These are phyloP conservation scores for Gambusia affinis DNA, from an alignment of 2,113 vertebrate genomes.

Conservation along the genomic window DNA sequence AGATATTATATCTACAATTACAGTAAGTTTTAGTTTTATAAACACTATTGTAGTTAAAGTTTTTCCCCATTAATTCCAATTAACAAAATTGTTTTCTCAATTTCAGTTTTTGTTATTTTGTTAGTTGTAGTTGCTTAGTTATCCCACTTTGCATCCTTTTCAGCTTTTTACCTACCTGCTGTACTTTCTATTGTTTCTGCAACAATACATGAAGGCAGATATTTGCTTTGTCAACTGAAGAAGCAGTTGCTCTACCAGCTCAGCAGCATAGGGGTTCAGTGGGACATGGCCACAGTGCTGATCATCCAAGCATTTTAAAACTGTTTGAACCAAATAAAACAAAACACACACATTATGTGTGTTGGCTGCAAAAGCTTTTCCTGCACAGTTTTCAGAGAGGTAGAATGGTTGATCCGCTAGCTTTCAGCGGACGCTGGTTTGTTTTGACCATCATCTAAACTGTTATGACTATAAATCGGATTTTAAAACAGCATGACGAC, in stretches of 20 bases:
- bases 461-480: neutral
- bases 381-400: neutral
- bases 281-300: neutral
- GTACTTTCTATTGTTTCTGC: conserved; percentile 6
- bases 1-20: too few species aligned
- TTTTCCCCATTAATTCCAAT: too few species aligned
- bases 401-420: neutral
- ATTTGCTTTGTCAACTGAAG: conserved; percentile 48
- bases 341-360: conserved; percentile 24
- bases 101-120: too few species aligned
- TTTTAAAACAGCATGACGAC: neutral
- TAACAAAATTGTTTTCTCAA: too few species aligned
- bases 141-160: neutral
- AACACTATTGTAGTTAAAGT: too few species aligned
- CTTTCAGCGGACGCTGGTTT: neutral
- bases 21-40: too few species aligned
- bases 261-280: conserved; percentile 35
- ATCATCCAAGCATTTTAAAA: conserved; percentile 3
- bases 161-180: neutral
- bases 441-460: conserved; percentile 13
- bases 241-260: conserved; percentile 29
- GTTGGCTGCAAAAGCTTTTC: neutral
- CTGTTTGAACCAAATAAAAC: conserved; percentile 29
- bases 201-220: neutral
- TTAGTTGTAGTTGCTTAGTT: too few species aligned